These are phyloP conservation scores for Leptodactylus fuscus DNA, from an alignment of 2,113 vertebrate genomes.

Conservation along the genomic window DNA sequence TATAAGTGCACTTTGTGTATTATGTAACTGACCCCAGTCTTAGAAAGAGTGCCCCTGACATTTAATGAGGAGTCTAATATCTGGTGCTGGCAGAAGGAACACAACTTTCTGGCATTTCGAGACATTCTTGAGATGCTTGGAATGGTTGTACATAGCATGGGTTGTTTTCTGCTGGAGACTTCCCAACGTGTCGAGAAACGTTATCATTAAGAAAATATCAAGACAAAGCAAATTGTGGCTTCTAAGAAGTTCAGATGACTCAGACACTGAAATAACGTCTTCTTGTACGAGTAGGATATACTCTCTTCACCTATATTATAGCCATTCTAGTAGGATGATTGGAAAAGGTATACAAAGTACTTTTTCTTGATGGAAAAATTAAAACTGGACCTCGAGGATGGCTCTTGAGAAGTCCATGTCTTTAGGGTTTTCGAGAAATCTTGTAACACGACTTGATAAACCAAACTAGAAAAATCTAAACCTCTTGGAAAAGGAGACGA, in stretches of 20 bases:
- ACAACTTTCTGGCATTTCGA: constrained; percentile 38
- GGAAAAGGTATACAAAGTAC: no score
- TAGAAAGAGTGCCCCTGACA: constrained; percentile 58
- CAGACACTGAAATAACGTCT: neutral
- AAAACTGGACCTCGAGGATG: no score
- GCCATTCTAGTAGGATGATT: no score
- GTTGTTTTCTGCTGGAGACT: constrained; percentile 42
- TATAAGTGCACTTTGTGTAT: constrained; percentile 4
- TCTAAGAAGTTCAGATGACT: neutral
- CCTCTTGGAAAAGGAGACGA: no score
- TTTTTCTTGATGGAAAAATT: no score
- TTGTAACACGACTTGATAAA: no score
- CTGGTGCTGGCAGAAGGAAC: constrained; percentile 46
- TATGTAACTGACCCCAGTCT: constrained; percentile 48
- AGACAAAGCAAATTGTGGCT: neutral
- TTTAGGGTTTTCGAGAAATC: no score
- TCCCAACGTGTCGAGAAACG: constrained; percentile 36
- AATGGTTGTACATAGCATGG: constrained; percentile 36
- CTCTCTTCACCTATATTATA: no score
- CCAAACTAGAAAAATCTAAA: no score
- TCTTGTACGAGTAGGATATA: neutral
- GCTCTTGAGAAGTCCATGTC: no score
- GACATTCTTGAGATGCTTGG: constrained; percentile 48
- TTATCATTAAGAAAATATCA: constrained; percentile 46
- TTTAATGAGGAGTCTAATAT: constrained; percentile 58